A percentile compares a stretch with the other conserved stretches of the same genome.
Conservation (phyloP, 2,888 invertebrate genomes). For the Meiosimyza decipiens region DNA sequence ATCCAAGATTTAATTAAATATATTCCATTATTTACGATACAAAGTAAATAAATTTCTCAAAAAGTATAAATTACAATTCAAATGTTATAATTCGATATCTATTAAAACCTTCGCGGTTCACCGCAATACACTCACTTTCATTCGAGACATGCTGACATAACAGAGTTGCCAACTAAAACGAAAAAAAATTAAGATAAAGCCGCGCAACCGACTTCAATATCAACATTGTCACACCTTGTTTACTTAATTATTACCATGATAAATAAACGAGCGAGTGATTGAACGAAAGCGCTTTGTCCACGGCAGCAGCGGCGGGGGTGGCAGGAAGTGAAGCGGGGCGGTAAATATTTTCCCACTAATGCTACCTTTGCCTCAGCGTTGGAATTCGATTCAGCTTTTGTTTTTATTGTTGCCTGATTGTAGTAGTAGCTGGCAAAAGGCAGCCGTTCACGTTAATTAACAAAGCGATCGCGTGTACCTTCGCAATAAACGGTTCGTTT, state of each 20-base stretch:
- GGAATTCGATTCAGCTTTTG: background rate
- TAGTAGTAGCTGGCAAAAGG: background rate
- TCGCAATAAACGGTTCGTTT: conserved; percentile 2
- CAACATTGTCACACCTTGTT: conserved; percentile 39
- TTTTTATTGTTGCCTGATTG: background rate
- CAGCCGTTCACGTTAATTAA: conserved; percentile 1
- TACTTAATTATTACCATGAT: conserved; percentile 28
- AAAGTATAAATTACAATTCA: too few relatives aligned
- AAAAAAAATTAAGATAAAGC: conserved; percentile 22
- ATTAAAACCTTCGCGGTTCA: too few relatives aligned
- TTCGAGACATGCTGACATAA: too few relatives aligned
- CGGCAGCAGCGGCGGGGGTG: background rate
- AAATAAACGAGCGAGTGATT: background rate
- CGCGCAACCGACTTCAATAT: conserved; percentile 28
- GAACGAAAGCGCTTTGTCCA: background rate
- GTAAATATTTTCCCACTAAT: background rate
- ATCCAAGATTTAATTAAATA: too few relatives aligned
- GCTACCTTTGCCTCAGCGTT: conserved; percentile 1
- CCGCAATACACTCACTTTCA: too few relatives aligned
- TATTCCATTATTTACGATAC: too few relatives aligned
- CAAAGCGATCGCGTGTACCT: conserved; percentile 18
- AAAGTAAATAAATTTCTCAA: too few relatives aligned
- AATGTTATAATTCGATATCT: too few relatives aligned
- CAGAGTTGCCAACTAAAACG: conserved; percentile 20
- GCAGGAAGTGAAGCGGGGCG: too few relatives aligned